Evolutionary conservation across 2,797 vertebrate genomes (phyloP).

Genomic region (Ciconia nigra): DNA sequence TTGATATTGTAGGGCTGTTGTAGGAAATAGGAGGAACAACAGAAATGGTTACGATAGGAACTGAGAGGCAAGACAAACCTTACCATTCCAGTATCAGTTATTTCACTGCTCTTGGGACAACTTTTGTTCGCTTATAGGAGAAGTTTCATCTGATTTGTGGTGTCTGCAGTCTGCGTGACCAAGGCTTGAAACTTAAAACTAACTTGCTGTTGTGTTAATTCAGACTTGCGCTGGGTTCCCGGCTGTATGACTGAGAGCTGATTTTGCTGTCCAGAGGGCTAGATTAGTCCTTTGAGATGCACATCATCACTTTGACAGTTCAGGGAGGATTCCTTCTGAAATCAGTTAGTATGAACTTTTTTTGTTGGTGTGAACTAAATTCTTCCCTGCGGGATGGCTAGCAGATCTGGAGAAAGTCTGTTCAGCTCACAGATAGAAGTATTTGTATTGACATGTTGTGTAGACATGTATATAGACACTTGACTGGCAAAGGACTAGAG

Average conservation of each 20-base stretch:
- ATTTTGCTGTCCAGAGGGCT: background rate
- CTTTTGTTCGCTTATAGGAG: background rate
- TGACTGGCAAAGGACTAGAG: background rate
- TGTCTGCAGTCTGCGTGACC: fast-evolving
- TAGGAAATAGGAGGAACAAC: background rate
- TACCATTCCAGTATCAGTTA: background rate
- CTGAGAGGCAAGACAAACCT: background rate
- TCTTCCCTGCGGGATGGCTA: background rate
- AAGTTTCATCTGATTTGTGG: background rate
- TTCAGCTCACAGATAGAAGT: background rate
- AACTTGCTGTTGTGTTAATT: background rate
- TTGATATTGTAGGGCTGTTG: background rate
- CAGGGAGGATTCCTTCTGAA: background rate
- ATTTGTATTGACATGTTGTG: background rate
- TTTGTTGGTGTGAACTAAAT: background rate
- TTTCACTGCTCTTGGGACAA: background rate
- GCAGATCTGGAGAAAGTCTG: background rate
- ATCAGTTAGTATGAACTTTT: background rate
- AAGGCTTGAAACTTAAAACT: background rate
- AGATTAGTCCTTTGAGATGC: background rate
- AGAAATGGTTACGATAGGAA: background rate
- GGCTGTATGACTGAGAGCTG: background rate
- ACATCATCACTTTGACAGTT: background rate
- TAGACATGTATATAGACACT: background rate
- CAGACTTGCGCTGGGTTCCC: background rate